A percentile compares a stretch with the other conserved stretches of the same genome.
Evolutionary conservation across 2,113 vertebrate species (phyloP).

Genomic region (Lophotis ruficrista): DNA sequence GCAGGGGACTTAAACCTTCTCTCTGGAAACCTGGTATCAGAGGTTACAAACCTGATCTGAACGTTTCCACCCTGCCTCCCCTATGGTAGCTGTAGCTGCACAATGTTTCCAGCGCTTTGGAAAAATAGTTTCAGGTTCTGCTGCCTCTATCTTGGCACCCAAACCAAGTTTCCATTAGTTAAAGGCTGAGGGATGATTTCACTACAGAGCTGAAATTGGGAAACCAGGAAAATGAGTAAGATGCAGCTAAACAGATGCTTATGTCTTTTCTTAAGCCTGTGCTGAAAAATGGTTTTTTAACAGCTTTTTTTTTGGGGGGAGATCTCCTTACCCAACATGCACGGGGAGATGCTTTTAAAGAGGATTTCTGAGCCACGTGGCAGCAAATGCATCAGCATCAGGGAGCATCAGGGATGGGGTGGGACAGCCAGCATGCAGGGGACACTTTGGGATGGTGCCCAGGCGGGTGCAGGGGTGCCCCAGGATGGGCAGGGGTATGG

Average conservation of each 20-base stretch:
- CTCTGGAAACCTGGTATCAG: constrained; percentile 56
- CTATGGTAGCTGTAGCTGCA: constrained; percentile 22
- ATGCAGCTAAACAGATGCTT: background rate
- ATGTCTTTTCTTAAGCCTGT: background rate
- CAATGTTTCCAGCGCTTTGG: constrained; percentile 64
- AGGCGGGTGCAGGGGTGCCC: background rate
- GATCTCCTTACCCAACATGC: accelerated
- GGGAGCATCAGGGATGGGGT: background rate
- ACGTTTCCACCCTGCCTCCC: constrained; percentile 64
- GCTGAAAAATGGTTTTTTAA: background rate
- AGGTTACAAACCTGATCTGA: constrained; percentile 33
- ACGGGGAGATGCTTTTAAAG: background rate
- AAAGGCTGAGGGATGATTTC: constrained; percentile 70
- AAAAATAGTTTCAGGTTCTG: constrained; percentile 68
- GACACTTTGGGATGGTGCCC: accelerated
- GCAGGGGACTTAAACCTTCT: background rate
- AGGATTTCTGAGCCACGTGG: background rate
- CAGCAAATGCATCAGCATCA: background rate
- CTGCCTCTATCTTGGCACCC: constrained; percentile 71
- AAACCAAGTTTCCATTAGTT: constrained; percentile 75
- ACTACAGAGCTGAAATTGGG: constrained; percentile 68
- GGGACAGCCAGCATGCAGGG: accelerated
- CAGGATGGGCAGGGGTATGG: background rate
- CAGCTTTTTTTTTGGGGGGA: background rate
- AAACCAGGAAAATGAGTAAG: constrained; percentile 58